These are phyloP conservation scores for Morelia viridis DNA, from an alignment of 2,797 vertebrate genomes.

Conservation along the genomic window DNA sequence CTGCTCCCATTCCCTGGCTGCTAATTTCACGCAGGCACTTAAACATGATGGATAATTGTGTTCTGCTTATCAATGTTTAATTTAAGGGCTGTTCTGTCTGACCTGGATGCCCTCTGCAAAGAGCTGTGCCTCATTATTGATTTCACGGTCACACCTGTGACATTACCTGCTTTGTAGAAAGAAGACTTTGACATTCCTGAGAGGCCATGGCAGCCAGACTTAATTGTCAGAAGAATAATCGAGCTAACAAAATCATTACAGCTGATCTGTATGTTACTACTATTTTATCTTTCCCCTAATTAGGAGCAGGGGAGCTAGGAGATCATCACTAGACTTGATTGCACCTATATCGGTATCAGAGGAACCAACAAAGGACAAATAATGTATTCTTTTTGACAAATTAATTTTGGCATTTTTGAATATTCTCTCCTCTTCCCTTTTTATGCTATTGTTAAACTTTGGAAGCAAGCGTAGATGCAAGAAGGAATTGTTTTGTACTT, in stretches of 20 bases:
- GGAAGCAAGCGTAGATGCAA: accelerated
- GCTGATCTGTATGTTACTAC: conserved; percentile 73
- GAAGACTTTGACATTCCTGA: conserved; percentile 73
- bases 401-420: conserved; percentile 22
- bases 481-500: accelerated
- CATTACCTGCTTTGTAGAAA: conserved; percentile 74
- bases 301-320: conserved; percentile 67
- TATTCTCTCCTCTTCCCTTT: not conserved
- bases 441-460: not conserved
- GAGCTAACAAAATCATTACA: conserved; percentile 77
- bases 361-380: conserved; percentile 33
- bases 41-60: conserved; percentile 71
- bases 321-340: conserved; percentile 61
- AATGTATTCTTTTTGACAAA: conserved; percentile 26
- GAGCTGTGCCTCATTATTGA: conserved; percentile 74
- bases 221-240: conserved; percentile 76
- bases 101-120: conserved; percentile 75
- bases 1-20: conserved; percentile 62
- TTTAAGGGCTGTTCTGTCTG: conserved; percentile 74
- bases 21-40: conserved; percentile 72
- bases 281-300: conserved; percentile 77
- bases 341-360: conserved; percentile 53
- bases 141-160: conserved; percentile 78
- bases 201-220: conserved; percentile 69
- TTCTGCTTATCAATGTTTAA: conserved; percentile 73